Base-by-base conservation (phyloP, 1,140 invertebrate species). In the Manduca sexta region DNA sequence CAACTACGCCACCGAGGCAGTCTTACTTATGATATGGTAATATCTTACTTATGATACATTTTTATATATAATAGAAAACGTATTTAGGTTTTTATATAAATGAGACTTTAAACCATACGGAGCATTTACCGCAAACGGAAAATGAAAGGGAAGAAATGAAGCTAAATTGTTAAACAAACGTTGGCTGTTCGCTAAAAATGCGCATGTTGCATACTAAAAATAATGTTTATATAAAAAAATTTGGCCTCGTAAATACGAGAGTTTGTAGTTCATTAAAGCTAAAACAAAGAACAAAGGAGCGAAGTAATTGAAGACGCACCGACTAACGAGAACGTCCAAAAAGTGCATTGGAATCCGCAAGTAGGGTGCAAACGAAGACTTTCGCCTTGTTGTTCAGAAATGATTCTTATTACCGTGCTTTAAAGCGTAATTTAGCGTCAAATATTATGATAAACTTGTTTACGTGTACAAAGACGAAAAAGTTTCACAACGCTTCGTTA, bases 401-500 rank as follows among this genome's bases (percentile, higher is more conserved):
- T 31, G 18, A 39, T 34, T 11, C 50, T 43, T 64, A 56, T 39
- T 12, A 6, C 35, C 3, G 29, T n/a, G 29, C 5, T 6, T 13
- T 66, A 69, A 50, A 42, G 64, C 51, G 12, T 40, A 53, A 39
- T 58, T 61, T 43, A 4, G 37, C 18, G 34, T n/a, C 30, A 16
- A 5, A 18, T 14, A 44, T 50, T 38, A 46, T 45, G 39, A 35
- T 45, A 45, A 35, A 42, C 34, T 61, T 72, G 69, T 71, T 74
- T 74, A 73, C 63, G 11, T 12, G 60, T 61, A 60, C 50, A 56
- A 61, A 64, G 51, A 64, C 59, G 63, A 69, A 74, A 77, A 77
- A 73, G 64, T 74, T 69, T 59, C 51, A 55, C 56, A 63, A 61
- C 64, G 68, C 64, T 78, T 74, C 72, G 71, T 73, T 74, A 71